phyloP scores from a whole-genome alignment of 1,140 invertebrate genomes.

The Dendrolimus punctatus region DNA sequence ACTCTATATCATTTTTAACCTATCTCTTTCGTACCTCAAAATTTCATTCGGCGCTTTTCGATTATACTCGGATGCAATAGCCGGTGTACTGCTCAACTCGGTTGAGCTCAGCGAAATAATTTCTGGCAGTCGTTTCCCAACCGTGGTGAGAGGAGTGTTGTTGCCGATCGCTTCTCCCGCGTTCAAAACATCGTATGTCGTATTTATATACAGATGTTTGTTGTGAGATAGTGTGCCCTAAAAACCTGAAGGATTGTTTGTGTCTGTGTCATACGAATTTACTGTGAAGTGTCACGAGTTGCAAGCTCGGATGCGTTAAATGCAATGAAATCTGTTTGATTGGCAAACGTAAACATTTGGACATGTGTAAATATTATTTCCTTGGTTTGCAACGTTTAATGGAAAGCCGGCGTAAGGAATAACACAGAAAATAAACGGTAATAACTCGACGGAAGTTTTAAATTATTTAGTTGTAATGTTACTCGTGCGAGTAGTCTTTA shows the following conservation, averaged over 20 bases:
- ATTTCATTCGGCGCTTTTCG: constrained; percentile 61
- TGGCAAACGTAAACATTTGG: constrained; percentile 46
- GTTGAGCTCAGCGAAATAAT: constrained; percentile 36
- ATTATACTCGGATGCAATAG: constrained; percentile 60
- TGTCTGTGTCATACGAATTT: constrained; percentile 24
- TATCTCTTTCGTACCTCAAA: constrained; percentile 47
- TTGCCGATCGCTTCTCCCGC: constrained; percentile 37
- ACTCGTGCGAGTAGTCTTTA: constrained; percentile 17
- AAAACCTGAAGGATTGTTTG: constrained; percentile 41
- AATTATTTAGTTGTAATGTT: constrained; percentile 44
- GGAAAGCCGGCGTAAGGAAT: constrained; percentile 13
- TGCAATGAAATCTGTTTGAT: constrained; percentile 41
- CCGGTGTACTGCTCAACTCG: constrained; percentile 24
- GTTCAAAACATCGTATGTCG: constrained; percentile 43
- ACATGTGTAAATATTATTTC: constrained; percentile 33
- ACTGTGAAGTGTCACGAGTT: constrained; percentile 33
- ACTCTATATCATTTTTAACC: constrained; percentile 17
- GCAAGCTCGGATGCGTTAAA: constrained; percentile 33
- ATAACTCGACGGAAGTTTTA: constrained; percentile 30
- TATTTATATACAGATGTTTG: constrained; percentile 51
- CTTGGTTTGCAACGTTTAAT: constrained; percentile 42
- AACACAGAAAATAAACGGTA: constrained; percentile 18
- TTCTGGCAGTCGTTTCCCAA: constrained; percentile 55
- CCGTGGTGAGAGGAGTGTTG: constrained; percentile 38
- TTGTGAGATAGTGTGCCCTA: constrained; percentile 48